phyloP scores from a whole-genome alignment of 2,888 invertebrate species.

The Deilephila elpenor region DNA sequence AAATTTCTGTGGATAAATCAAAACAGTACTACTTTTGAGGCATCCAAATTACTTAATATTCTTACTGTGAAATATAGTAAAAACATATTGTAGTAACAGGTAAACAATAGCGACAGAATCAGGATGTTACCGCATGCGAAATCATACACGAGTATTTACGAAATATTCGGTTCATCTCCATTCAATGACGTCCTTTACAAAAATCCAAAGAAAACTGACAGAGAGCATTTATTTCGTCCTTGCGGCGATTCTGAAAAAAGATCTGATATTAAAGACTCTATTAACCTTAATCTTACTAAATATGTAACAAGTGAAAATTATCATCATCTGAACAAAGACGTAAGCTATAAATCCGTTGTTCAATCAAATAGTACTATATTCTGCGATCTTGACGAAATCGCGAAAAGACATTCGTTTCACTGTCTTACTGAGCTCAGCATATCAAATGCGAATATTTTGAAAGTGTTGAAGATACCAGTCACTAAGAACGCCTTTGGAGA shows the following conservation, averaged over 20 bases:
- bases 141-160: slow-evolving; percentile 62
- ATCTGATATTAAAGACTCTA: slow-evolving; percentile 35
- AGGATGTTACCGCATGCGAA: slow-evolving; percentile 44
- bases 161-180: slow-evolving; percentile 54
- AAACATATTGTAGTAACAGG: neutral
- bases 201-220: slow-evolving; percentile 37
- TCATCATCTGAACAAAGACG: slow-evolving; percentile 54
- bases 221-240: slow-evolving; percentile 37
- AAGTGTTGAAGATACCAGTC: slow-evolving; percentile 45
- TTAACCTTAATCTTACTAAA: slow-evolving; percentile 38
- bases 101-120: too few relatives aligned
- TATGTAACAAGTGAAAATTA: slow-evolving; percentile 65
- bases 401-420: slow-evolving; percentile 69
- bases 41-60: neutral
- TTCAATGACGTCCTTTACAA: slow-evolving; percentile 45
- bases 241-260: slow-evolving; percentile 40
- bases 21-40: slow-evolving; percentile 1
- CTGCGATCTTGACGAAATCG: slow-evolving; percentile 71
- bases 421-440: slow-evolving; percentile 52
- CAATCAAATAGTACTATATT: slow-evolving; percentile 72
- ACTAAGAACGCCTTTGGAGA: slow-evolving; percentile 48
- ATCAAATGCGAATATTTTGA: slow-evolving; percentile 54
- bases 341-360: slow-evolving; percentile 51
- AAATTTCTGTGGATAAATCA: neutral
- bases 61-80: neutral